Conservation (phyloP, 2,888 invertebrate species). For the Perizoma affinitatum region DNA sequence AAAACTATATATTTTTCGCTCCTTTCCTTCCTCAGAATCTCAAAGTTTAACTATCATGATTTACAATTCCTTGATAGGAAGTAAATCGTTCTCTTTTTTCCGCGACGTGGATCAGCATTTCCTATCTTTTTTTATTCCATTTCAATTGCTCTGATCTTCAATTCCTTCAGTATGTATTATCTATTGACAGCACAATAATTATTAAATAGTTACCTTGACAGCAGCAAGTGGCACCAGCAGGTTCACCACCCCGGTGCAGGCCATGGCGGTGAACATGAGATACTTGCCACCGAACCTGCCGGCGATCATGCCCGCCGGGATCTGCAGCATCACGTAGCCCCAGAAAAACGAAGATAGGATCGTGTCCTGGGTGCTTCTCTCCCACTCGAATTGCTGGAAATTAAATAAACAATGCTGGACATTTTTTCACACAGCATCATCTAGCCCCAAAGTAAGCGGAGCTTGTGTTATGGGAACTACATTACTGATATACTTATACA, state of each 20-base stretch:
- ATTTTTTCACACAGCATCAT: background rate
- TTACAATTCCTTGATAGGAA: too few relatives aligned
- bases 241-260: conserved; percentile 64
- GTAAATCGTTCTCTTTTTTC: too few relatives aligned
- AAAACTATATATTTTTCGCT: too few relatives aligned
- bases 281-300: conserved; percentile 91
- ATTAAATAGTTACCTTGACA: conserved; percentile 47
- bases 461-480: too few relatives aligned
- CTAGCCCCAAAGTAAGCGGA: too few relatives aligned
- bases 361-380: conserved; percentile 80
- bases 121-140: too few relatives aligned
- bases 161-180: too few relatives aligned
- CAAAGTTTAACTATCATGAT: too few relatives aligned
- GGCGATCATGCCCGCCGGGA: conserved; percentile 89
- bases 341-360: conserved; percentile 92
- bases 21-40: too few relatives aligned
- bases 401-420: background rate
- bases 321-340: conserved; percentile 90
- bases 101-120: too few relatives aligned
- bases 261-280: conserved; percentile 80
- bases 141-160: too few relatives aligned
- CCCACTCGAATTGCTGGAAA: conserved; percentile 84
- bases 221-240: conserved; percentile 68
- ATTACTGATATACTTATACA: too few relatives aligned
- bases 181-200: background rate